Percentiles rank a stretch among this genome's conserved stretches.
Conservation (phyloP, 2,888 invertebrate genomes). For the Drosophila mettleri region DNA sequence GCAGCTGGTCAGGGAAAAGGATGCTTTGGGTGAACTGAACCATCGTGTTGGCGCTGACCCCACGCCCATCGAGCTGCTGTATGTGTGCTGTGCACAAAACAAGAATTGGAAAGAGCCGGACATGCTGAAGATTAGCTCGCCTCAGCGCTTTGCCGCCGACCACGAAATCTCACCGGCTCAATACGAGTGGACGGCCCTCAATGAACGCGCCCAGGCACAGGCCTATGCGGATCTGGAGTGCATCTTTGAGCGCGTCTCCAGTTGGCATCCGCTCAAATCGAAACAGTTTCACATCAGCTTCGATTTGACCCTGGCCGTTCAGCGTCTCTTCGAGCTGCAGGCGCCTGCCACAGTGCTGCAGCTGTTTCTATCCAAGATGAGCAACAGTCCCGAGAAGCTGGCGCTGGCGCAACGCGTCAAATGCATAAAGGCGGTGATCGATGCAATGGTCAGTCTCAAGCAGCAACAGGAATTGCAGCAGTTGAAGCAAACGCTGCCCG, state of each 20-base stretch:
- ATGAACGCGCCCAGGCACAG: constrained; percentile 85
- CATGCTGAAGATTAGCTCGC: constrained; percentile 71
- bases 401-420: constrained; percentile 81
- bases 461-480: constrained; percentile 81
- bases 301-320: constrained; percentile 81
- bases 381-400: constrained; percentile 80
- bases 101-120: constrained; percentile 83
- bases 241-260: constrained; percentile 81
- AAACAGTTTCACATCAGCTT: constrained; percentile 84
- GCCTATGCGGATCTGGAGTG: constrained; percentile 83
- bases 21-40: constrained; percentile 43
- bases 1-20: constrained; percentile 73
- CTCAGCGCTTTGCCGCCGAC: constrained; percentile 81
- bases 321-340: constrained; percentile 78
- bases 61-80: constrained; percentile 82
- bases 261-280: constrained; percentile 83
- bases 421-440: constrained; percentile 82
- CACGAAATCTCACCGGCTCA: constrained; percentile 87
- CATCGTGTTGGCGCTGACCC: constrained; percentile 62
- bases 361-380: constrained; percentile 82
- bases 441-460: constrained; percentile 82
- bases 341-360: constrained; percentile 83
- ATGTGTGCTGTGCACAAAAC: constrained; percentile 80
- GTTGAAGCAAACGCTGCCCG: constrained; percentile 75
- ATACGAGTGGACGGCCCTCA: constrained; percentile 90